Evolutionary conservation across 2,888 invertebrate genomes (phyloP), one percentile per base, ranked within the genome.

Genomic region (Allophyes oxyacanthae): DNA sequence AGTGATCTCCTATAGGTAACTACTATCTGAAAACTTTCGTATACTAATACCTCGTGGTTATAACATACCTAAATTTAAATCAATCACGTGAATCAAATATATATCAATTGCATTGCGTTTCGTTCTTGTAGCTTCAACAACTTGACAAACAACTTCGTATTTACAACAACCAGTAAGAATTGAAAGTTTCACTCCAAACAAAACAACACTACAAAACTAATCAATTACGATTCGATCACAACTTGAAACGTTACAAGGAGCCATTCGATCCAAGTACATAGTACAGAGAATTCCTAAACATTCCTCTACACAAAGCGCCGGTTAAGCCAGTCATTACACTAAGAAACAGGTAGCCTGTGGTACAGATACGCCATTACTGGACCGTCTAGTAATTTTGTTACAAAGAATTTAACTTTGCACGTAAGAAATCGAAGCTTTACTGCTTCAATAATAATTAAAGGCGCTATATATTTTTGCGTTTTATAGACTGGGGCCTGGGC

Each of bases 261-360:
- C 63, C 58, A 63, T 63, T 67, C 38, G 34, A 42, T 43, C 41
- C 49, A 60, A 61, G 60, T 38, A 33, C 42, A 70, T 38, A 65
- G 64, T 36, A 2, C 30, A 58, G 54, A 25, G 41, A 50, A 57
- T 66, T 62, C 49, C 52, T 69, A 62, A 71, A 69, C 82, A 86
- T 88, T 88, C 86, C 85, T 70, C 58, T 63, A 72, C 78, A 82
- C 83, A 84, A 84, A 87, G 82, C 82, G 81, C 85, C 82, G 85
- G 86, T 89, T 87, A 86, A 81, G 64, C 75, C 75, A 83, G 85
- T 89, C 87, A 90, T 90, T 91, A 91, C 83, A 80, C 83, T 74
- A 65, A 69, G 79, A 81, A 86, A 86, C 87, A 86, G 86, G 88
- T 89, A 90, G 86, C 81, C 64, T 72, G 42, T 62, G 55, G 64